phyloP scores from a whole-genome alignment of 2,797 vertebrate species.

The Uromys caudimaculatus region DNA sequence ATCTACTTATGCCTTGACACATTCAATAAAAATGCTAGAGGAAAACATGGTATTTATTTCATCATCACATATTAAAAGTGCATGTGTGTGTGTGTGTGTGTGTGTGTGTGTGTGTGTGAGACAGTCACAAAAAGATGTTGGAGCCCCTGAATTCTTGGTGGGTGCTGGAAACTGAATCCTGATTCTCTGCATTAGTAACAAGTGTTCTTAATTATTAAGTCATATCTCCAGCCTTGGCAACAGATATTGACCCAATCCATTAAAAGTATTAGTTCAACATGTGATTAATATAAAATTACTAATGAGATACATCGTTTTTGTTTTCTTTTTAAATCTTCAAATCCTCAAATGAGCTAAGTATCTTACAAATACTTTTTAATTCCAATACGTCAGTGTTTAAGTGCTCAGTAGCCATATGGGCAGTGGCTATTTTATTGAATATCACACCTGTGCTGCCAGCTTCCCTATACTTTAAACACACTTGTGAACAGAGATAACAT shows the following conservation, averaged over 20 bases:
- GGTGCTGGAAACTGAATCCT: not conserved
- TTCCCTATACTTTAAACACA: not conserved
- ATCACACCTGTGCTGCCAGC: not conserved
- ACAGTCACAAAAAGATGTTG: not conserved
- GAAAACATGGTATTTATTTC: not conserved
- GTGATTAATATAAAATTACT: not conserved
- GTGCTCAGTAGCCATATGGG: no score
- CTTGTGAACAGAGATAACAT: not conserved
- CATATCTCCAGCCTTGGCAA: not conserved
- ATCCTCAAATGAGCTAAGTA: not conserved
- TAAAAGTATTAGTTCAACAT: not conserved
- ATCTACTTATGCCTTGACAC: not conserved
- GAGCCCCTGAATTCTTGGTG: not conserved
- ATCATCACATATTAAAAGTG: not conserved
- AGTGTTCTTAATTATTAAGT: not conserved
- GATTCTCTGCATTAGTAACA: not conserved
- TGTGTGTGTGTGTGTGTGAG: not conserved
- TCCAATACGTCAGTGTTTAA: not conserved
- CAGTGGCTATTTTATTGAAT: not conserved
- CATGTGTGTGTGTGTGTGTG: not conserved
- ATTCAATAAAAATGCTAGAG: not conserved
- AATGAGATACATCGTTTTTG: not conserved
- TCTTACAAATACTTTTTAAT: not conserved
- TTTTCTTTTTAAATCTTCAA: not conserved
- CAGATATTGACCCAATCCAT: not conserved